Conservation (phyloP, 2,888 invertebrate genomes). For the Yponomeuta cagnagella region DNA sequence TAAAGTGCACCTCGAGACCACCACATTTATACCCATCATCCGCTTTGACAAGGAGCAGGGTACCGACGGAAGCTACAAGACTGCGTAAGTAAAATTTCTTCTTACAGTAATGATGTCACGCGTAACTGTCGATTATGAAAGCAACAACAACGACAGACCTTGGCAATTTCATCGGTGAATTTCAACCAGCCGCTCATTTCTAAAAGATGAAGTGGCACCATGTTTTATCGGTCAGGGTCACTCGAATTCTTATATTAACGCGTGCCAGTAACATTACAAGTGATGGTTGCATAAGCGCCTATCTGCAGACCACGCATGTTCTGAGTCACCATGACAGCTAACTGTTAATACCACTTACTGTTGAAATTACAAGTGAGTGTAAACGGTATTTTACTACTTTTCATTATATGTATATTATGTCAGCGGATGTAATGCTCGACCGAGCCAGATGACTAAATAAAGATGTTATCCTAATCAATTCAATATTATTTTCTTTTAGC, state of each 20-base stretch:
- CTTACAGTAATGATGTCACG: neutral
- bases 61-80: conserved; percentile 88
- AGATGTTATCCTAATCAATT: neutral
- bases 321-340: conserved; percentile 9
- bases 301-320: neutral
- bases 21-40: conserved; percentile 88
- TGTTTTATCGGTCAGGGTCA: conserved; percentile 18
- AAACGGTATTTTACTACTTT: neutral
- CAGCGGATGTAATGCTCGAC: neutral
- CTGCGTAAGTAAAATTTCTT: conserved; percentile 73
- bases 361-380: neutral
- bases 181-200: neutral
- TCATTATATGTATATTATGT: neutral
- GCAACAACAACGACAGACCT: neutral
- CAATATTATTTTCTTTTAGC: neutral
- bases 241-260: neutral
- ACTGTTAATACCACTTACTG: neutral
- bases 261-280: neutral
- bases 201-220: neutral
- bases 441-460: neutral
- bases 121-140: neutral
- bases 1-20: conserved; percentile 69
- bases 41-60: conserved; percentile 89
- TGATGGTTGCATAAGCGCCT: conserved; percentile 1
- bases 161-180: neutral